Base-by-base conservation (phyloP, 30 jellyfish, hydroid and myxozoan genomes). In the Hydractinia symbiolongicarpus region DNA sequence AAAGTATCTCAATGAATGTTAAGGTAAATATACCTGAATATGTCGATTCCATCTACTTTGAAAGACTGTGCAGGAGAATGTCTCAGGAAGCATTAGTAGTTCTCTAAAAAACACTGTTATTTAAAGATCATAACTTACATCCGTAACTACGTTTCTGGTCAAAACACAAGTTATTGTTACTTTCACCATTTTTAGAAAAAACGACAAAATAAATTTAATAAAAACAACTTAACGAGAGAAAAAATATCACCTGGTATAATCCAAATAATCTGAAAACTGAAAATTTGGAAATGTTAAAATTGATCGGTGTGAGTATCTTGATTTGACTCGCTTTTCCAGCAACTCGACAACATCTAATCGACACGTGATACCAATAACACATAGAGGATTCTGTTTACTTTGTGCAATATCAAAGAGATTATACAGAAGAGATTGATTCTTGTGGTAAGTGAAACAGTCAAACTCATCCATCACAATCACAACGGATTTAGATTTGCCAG, bases 281-380 rank as follows among this genome's bases (percentile, higher is more conserved):
- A 72, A 55, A 60, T 79, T 66, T 44, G 96, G 89, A 67, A 86
- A 93, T 17, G 98, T 87, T 49, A 88, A 83, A 52, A 93, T 93
- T 49, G 94, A 83, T 20, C 98, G 95, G 76, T 87, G 98, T 5
- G 98, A 93, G 73, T 87, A 93, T 66, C 98, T 78, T 50, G 98
- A 93, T 62, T 88, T 88, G 15, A 93, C 98, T 83, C 98, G 76
- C 62, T 93, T 93, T 67, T 93, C 98, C 67, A 93, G 81, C 81
- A 93, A 83, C 83, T 93, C 98, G 10, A 93, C 87, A 56, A 93
- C 96, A 81, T 93, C 98, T 84, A 93, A 84, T 61, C 98, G 76
- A 66, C 98, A 93, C 5, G 98, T 93, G 62, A 93, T 88, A 7
- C 98, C 98, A 54, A 93, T 70, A 9, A 93, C 96, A 55, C 95